Conservation (phyloP, 2,888 invertebrate species). For the Euplagia quadripunctaria region DNA sequence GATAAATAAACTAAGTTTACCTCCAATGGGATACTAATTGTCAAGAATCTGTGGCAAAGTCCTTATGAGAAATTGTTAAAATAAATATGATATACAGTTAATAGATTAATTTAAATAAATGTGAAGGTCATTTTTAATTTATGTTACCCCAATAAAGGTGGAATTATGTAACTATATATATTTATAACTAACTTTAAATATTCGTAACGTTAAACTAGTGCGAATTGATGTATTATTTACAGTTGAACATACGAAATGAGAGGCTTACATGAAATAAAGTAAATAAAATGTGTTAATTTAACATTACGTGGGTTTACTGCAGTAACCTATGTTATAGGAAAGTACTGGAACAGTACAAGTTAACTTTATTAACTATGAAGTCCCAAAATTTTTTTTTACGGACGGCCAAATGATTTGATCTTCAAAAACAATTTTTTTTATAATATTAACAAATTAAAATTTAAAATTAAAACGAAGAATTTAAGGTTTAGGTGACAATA, state of each 20-base stretch:
- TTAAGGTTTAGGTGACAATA: neutral
- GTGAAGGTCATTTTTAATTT: conserved; percentile 1
- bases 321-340: neutral
- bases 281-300: conserved; percentile 3
- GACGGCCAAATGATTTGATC: neutral
- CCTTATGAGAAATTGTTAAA: neutral
- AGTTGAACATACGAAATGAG: conserved; percentile 36
- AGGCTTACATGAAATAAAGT: conserved; percentile 35
- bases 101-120: neutral
- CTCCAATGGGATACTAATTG: neutral
- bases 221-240: conserved; percentile 41
- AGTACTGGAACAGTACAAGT: neutral
- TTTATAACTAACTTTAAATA: conserved; percentile 41
- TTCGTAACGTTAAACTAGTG: conserved; percentile 40
- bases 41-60: neutral
- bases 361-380: too few relatives aligned
- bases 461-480: neutral
- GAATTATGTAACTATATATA: conserved; percentile 33
- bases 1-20: neutral
- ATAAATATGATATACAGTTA: neutral
- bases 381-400: too few relatives aligned
- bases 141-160: conserved; percentile 39
- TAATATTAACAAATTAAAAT: neutral
- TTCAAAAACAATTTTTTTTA: neutral
- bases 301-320: neutral